Percentiles rank a stretch among this genome's conserved stretches.
Conservation (phyloP, 2,113 vertebrate genomes). For the Ciconia maguari region DNA sequence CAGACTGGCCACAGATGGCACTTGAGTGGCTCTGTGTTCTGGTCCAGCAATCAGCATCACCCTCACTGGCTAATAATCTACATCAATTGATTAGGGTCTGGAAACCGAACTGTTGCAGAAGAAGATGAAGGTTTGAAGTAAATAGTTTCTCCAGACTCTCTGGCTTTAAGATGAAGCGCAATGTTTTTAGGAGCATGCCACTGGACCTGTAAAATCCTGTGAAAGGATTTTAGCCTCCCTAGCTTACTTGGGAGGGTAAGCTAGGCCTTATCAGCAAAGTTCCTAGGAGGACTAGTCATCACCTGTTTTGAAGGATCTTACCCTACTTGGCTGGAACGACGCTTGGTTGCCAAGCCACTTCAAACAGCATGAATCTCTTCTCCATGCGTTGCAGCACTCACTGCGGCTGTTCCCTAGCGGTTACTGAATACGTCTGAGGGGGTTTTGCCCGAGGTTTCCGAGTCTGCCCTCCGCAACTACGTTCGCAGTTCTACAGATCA, state of each 20-base stretch:
- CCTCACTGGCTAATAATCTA: rapidly evolving
- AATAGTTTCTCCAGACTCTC: neutral
- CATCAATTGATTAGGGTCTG: neutral
- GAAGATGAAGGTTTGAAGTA: neutral
- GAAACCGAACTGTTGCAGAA: rapidly evolving
- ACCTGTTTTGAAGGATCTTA: too few relatives aligned
- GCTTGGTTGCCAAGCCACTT: too few relatives aligned
- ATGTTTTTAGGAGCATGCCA: rapidly evolving
- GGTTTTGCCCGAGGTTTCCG: rapidly evolving
- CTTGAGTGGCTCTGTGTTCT: neutral
- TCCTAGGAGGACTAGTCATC: too few relatives aligned
- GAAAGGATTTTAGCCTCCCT: too few relatives aligned
- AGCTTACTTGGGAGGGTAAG: too few relatives aligned
- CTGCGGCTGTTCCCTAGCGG: rapidly evolving
- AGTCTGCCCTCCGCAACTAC: neutral
- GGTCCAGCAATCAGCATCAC: neutral
- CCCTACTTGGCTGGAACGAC: rapidly evolving
- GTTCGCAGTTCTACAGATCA: rapidly evolving
- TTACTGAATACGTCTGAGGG: rapidly evolving
- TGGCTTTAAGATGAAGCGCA: neutral
- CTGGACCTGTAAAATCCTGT: too few relatives aligned
- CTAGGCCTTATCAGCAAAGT: too few relatives aligned
- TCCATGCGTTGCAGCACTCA: rapidly evolving
- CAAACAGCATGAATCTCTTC: rapidly evolving
- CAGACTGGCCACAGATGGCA: too few relatives aligned